These are phyloP conservation scores for Drosophila seclusa DNA, from an alignment of 2,888 invertebrate species.

Conservation along the genomic window DNA sequence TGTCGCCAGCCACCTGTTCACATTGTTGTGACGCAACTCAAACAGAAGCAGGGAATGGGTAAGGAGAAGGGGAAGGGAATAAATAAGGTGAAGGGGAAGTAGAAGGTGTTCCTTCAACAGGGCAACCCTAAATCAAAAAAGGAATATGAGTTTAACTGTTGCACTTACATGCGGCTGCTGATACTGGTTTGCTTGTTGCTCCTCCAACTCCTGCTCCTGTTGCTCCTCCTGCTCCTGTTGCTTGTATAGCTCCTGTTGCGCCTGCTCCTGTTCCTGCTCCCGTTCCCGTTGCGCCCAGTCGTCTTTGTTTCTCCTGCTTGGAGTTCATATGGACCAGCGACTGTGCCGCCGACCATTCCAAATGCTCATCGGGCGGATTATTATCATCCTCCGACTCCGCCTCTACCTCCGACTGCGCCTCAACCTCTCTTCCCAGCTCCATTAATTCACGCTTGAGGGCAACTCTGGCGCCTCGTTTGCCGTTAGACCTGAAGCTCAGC, in stretches of 20 bases:
- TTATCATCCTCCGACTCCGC: not conserved
- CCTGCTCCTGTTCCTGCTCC: slow-evolving; percentile 15
- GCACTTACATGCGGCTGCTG: slow-evolving; percentile 58
- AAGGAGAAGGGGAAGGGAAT: slow-evolving; percentile 1
- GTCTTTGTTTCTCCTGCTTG: slow-evolving; percentile 80
- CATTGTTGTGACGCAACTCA: slow-evolving; percentile 77
- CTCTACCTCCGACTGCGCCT: not conserved
- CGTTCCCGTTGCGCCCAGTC: slow-evolving; percentile 35
- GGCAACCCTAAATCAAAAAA: slow-evolving; percentile 52
- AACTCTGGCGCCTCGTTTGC: slow-evolving; percentile 56
- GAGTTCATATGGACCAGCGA: slow-evolving; percentile 84
- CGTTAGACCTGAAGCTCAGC: slow-evolving; percentile 51
- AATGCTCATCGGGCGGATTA: slow-evolving; percentile 62
- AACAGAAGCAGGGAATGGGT: slow-evolving; percentile 7
- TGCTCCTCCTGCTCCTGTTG: slow-evolving; percentile 14
- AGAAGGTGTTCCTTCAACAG: slow-evolving; percentile 12
- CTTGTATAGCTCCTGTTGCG: slow-evolving; percentile 23
- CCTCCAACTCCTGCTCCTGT: slow-evolving; percentile 15
- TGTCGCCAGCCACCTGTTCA: slow-evolving; percentile 80
- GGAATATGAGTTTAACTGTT: slow-evolving; percentile 66
- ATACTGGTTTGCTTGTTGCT: slow-evolving; percentile 31
- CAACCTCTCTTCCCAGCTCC: slow-evolving; percentile 51
- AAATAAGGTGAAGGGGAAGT: not conserved
- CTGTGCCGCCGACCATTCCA: slow-evolving; percentile 84
- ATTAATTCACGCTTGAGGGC: slow-evolving; percentile 67